Conservation (phyloP, 2,797 vertebrate genomes). For the Notamacropus eugenii region DNA sequence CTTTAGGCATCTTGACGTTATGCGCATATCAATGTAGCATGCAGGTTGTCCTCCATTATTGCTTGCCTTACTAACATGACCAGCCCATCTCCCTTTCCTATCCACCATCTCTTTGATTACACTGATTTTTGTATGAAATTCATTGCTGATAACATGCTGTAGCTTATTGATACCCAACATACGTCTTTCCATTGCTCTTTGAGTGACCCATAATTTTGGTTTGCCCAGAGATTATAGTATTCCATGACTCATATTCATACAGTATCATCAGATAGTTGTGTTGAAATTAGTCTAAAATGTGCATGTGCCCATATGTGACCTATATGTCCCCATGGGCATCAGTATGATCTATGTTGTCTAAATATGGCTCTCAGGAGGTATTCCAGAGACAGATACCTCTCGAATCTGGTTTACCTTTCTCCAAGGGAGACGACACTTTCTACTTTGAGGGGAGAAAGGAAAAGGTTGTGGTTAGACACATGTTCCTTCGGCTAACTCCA, state of each 20-base stretch:
- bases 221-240: background rate
- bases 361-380: background rate
- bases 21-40: background rate
- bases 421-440: background rate
- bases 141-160: background rate
- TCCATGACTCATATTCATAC: background rate
- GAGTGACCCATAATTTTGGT: background rate
- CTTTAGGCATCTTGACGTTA: background rate
- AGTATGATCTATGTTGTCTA: background rate
- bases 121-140: background rate
- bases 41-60: background rate
- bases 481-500: background rate
- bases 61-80: background rate
- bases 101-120: background rate
- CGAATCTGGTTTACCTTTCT: background rate
- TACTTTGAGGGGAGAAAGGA: background rate
- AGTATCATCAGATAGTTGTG: background rate
- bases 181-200: background rate
- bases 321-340: background rate
- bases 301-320: background rate
- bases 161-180: background rate
- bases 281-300: background rate
- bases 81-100: background rate
- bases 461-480: background rate
- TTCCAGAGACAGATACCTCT: background rate